Evolutionary conservation across 2,113 vertebrate genomes (phyloP).

Genomic region (Parus major): DNA sequence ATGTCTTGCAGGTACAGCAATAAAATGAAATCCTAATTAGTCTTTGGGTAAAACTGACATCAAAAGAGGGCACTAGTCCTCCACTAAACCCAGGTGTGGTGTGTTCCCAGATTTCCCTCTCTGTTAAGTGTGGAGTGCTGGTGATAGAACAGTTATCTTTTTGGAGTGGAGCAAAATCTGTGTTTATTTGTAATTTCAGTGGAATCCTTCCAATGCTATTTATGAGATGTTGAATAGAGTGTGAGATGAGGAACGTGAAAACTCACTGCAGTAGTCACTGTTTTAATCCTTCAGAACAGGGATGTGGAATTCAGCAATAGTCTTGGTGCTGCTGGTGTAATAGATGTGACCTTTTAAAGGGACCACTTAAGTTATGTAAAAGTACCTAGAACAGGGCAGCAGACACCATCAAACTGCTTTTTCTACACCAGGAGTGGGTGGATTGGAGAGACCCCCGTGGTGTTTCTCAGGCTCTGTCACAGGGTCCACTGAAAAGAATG

Average conservation of each 20-base stretch:
- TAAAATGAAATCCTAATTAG: neutral
- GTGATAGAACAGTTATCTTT: neutral
- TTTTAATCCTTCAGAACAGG: neutral
- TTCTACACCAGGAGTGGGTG: accelerated
- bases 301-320: neutral
- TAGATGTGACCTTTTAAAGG: neutral
- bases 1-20: neutral
- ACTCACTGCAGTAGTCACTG: neutral
- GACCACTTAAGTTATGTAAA: neutral
- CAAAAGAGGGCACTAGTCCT: constrained; percentile 49
- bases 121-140: neutral
- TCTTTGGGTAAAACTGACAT: neutral
- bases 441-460: neutral
- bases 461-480: neutral
- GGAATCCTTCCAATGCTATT: constrained; percentile 15
- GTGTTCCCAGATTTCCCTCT: neutral
- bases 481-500: neutral
- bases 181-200: constrained; percentile 36
- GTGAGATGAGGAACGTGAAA: neutral
- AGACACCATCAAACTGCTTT: neutral
- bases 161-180: neutral
- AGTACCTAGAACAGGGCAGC: neutral
- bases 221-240: neutral
- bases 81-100: neutral
- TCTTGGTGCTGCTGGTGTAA: neutral